Conservation (phyloP, 2,888 invertebrate species). For the Hemistola chrysoprasaria region DNA sequence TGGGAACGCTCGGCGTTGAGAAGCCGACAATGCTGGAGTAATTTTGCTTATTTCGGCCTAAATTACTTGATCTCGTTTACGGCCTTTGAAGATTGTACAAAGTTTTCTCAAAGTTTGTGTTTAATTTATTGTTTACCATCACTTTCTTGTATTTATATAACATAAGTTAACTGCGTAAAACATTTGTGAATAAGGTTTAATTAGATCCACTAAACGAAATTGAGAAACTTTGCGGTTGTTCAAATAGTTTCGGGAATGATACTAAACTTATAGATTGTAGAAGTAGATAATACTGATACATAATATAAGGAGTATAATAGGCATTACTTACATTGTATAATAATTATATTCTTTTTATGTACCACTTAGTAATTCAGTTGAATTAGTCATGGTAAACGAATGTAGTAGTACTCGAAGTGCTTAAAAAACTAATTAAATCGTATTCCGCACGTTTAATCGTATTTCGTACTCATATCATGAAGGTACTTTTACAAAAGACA, state of each 20-base stretch:
- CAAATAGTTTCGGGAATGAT: too few species aligned
- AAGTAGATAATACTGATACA: slow-evolving; percentile 3
- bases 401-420: too few species aligned
- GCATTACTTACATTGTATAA: too few species aligned
- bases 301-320: too few species aligned
- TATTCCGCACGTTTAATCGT: too few species aligned
- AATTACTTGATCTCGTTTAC: slow-evolving; percentile 79
- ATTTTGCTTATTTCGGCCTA: slow-evolving; percentile 76
- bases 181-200: slow-evolving; percentile 48
- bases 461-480: too few species aligned
- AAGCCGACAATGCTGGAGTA: slow-evolving; percentile 67
- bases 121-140: slow-evolving; percentile 77
- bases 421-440: too few species aligned
- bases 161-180: slow-evolving; percentile 54
- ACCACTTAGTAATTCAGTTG: too few species aligned
- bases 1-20: slow-evolving; percentile 56
- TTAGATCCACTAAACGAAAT: slow-evolving; percentile 29
- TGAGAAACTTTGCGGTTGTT: slow-evolving; percentile 6
- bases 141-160: slow-evolving; percentile 67
- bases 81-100: slow-evolving; percentile 74
- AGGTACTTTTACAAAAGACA: too few species aligned
- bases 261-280: slow-evolving; percentile 1
- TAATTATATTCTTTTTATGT: too few species aligned
- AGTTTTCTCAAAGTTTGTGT: slow-evolving; percentile 73
- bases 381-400: too few species aligned